Percentiles rank a stretch among this genome's conserved stretches.
These are phyloP conservation scores for Patagioenas fasciata DNA, from an alignment of 2,113 vertebrate genomes.

Conservation along the genomic window DNA sequence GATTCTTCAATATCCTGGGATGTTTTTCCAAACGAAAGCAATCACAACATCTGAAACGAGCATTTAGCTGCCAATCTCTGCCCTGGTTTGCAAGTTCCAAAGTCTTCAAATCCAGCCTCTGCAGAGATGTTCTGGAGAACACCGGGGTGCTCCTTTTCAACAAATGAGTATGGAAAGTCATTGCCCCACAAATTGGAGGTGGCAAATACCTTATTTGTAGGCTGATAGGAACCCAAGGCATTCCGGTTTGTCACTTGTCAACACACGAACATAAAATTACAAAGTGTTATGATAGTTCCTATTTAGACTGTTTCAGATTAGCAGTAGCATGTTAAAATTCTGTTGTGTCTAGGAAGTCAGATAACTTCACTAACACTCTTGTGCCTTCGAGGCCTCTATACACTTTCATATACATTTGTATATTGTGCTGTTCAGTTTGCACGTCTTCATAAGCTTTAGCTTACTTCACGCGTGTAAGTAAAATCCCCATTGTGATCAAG, in stretches of 20 bases:
- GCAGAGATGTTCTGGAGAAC: neutral
- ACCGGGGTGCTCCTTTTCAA: neutral
- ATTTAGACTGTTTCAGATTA: neutral
- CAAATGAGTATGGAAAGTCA: neutral
- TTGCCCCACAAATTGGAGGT: neutral
- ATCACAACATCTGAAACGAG: neutral
- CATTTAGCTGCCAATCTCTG: neutral
- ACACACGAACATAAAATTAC: neutral
- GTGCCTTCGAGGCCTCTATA: neutral
- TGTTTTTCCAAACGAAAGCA: neutral
- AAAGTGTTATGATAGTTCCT: neutral
- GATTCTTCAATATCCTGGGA: neutral
- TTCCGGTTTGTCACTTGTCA: neutral
- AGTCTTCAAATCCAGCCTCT: neutral
- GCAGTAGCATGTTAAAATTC: neutral
- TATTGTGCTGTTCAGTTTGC: neutral
- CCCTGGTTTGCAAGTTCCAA: neutral
- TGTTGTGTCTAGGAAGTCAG: neutral
- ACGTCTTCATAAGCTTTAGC: neutral
- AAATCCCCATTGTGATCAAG: neutral
- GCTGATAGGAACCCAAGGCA: neutral
- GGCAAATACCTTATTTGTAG: neutral
- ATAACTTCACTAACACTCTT: neutral
- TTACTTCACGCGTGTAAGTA: neutral
- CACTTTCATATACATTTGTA: neutral